These are phyloP conservation scores for Nerophis lumbriciformis DNA, from an alignment of 2,113 vertebrate species.

Conservation along the genomic window DNA sequence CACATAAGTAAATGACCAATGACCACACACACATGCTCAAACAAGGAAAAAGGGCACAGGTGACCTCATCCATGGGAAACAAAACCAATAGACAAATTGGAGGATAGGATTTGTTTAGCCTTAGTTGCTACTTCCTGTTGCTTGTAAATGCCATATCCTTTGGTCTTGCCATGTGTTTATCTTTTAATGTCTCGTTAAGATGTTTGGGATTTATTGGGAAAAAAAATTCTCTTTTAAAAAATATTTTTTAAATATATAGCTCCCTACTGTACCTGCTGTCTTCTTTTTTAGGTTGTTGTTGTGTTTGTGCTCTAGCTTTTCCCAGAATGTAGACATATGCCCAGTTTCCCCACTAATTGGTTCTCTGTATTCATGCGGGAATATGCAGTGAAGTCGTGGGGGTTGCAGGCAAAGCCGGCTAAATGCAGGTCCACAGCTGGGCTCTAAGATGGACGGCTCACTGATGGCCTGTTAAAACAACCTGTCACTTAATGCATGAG, in stretches of 20 bases:
- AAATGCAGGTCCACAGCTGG: conserved; percentile 48
- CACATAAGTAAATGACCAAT: conserved; percentile 33
- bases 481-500: conserved; percentile 37
- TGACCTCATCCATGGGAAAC: conserved; percentile 56
- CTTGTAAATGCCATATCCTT: conserved; percentile 26
- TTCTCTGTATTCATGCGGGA: conserved; percentile 61
- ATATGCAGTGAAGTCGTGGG: conserved; percentile 27
- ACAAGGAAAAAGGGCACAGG: conserved; percentile 34
- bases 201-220: conserved; percentile 18
- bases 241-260: background rate
- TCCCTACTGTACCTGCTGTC: conserved; percentile 3
- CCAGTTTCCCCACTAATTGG: conserved; percentile 61
- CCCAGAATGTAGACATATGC: conserved; percentile 47
- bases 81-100: conserved; percentile 65
- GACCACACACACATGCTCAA: conserved; percentile 7
- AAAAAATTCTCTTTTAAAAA: conserved; percentile 17
- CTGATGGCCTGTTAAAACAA: conserved; percentile 57
- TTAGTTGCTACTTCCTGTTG: conserved; percentile 34
- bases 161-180: conserved; percentile 20
- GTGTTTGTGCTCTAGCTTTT: conserved; percentile 38
- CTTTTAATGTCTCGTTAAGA: conserved; percentile 25
- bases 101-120: conserved; percentile 61
- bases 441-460: conserved; percentile 49
- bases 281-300: conserved; percentile 33
- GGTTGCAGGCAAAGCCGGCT: conserved; percentile 51